phyloP scores from a whole-genome alignment of 2,113 vertebrate species.

The Nicator chloris region DNA sequence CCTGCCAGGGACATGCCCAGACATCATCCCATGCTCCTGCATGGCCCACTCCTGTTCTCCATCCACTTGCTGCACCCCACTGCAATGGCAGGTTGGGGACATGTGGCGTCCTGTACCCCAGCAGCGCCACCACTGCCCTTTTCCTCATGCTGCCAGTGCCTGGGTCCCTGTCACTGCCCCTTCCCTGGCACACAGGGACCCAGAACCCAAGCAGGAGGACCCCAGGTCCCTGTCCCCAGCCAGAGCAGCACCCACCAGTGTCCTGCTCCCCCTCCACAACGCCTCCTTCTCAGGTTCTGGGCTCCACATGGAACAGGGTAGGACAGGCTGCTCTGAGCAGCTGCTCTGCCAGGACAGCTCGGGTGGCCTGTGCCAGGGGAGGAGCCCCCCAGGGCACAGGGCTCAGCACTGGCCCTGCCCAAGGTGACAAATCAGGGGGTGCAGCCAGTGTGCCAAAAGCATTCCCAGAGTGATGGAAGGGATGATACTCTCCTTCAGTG shows the following conservation, averaged over 20 bases:
- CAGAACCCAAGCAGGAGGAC: background rate
- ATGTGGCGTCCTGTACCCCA: background rate
- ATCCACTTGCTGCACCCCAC: accelerated
- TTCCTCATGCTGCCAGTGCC: accelerated
- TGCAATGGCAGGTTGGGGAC: background rate
- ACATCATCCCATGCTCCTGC: background rate
- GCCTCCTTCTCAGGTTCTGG: background rate
- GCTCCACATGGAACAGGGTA: background rate
- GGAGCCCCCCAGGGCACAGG: background rate
- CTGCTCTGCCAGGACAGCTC: background rate
- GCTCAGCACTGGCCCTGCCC: background rate
- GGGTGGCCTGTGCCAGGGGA: background rate
- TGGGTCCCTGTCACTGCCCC: background rate
- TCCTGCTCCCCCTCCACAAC: accelerated
- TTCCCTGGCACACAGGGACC: background rate
- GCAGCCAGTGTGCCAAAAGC: background rate
- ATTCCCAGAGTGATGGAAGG: background rate
- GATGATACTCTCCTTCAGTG: background rate
- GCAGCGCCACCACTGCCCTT: background rate
- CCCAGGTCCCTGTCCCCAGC: background rate
- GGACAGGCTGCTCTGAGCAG: background rate
- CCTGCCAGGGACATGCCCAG: background rate
- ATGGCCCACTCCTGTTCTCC: background rate
- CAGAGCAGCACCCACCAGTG: background rate
- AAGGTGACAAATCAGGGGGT: background rate